Conservation (phyloP, 2,113 vertebrate genomes). For the Charina bottae region DNA sequence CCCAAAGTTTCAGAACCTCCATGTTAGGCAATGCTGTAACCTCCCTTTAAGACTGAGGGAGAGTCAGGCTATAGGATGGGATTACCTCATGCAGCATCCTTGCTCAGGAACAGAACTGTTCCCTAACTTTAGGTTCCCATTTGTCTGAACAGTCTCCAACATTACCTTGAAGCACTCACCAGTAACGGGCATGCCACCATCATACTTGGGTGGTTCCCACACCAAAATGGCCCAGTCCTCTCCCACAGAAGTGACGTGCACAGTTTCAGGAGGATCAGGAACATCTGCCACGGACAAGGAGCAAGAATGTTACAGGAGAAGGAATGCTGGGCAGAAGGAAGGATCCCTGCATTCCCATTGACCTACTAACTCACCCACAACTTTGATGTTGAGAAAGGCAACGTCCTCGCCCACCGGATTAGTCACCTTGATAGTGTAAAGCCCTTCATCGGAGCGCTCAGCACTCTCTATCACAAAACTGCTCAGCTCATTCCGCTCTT, state of each 20-base stretch:
- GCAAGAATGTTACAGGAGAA: neutral
- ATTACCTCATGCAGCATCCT: neutral
- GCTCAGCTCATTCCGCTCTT: constrained; percentile 75
- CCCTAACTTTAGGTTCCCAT: neutral
- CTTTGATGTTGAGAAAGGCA: constrained; percentile 76
- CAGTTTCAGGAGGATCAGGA: constrained; percentile 84
- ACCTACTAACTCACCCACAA: constrained; percentile 77
- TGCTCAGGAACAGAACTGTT: neutral
- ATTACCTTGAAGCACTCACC: constrained; percentile 67
- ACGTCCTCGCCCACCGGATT: constrained; percentile 86
- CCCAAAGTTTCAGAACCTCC: neutral
- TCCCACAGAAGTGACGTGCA: constrained; percentile 82
- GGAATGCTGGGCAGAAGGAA: neutral
- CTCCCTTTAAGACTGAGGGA: neutral
- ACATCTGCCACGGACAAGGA: constrained; percentile 76
- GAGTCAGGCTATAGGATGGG: neutral
- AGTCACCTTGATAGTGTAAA: constrained; percentile 83
- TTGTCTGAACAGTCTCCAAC: neutral
- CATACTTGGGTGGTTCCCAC: constrained; percentile 85
- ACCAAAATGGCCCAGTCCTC: constrained; percentile 82
- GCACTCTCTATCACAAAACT: constrained; percentile 88
- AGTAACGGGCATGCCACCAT: constrained; percentile 84
- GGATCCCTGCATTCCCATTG: neutral
- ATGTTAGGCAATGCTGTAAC: neutral
- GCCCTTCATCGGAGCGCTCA: constrained; percentile 76